Conservation (phyloP, 2,797 vertebrate species). For the Sebastes nivosus region DNA sequence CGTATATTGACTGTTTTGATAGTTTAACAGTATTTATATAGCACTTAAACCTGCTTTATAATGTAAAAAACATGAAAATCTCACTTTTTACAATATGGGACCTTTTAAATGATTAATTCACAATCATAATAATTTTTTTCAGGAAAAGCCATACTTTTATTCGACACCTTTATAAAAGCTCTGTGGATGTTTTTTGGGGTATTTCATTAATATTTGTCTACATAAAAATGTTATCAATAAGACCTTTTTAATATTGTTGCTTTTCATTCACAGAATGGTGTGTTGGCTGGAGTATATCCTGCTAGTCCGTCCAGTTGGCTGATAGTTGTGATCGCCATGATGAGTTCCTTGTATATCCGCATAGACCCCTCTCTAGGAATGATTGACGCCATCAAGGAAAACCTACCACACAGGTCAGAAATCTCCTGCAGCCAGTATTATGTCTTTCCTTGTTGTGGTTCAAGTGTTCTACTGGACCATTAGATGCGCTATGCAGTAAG, state of each 20-base stretch:
- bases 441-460: neutral
- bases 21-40: too few species aligned
- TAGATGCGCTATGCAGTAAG: neutral
- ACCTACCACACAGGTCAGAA: slow-evolving; percentile 85
- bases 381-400: slow-evolving; percentile 84
- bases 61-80: too few species aligned
- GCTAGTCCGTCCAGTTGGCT: slow-evolving; percentile 95
- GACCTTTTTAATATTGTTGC: neutral
- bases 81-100: too few species aligned
- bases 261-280: slow-evolving; percentile 84
- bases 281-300: slow-evolving; percentile 93
- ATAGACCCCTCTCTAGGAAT: slow-evolving; percentile 90
- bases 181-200: too few species aligned
- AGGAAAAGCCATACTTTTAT: too few species aligned
- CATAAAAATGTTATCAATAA: too few species aligned
- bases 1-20: too few species aligned
- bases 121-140: too few species aligned
- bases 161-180: too few species aligned
- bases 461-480: neutral
- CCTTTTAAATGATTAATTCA: too few species aligned
- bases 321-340: slow-evolving; percentile 87
- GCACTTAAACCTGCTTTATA: too few species aligned
- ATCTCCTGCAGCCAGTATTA: neutral
- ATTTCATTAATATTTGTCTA: too few species aligned
- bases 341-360: slow-evolving; percentile 88